Evolutionary conservation across 1,140 invertebrate genomes (phyloP).

Genomic region (Drosophila ananassae): DNA sequence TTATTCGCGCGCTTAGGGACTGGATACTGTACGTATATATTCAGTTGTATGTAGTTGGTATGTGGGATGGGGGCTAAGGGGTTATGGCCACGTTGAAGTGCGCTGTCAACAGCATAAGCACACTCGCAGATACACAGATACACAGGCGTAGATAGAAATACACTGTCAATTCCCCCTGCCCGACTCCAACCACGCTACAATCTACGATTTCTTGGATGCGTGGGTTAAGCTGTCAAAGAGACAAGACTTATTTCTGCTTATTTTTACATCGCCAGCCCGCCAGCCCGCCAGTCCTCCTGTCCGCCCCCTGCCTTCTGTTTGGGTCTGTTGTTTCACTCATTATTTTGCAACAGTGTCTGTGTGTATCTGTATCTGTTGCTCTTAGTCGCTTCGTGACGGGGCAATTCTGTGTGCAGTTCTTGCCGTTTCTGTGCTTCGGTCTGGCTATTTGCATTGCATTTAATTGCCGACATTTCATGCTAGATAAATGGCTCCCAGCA

Average conservation of each 20-base stretch:
- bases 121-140: conserved; percentile 34
- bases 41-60: not conserved
- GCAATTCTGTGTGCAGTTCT: conserved; percentile 52
- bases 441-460: conserved; percentile 70
- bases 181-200: conserved; percentile 45
- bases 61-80: conserved; percentile 5
- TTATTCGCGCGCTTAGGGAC: conserved; percentile 43
- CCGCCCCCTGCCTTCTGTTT: conserved; percentile 34
- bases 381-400: conserved; percentile 62
- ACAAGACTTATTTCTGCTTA: conserved; percentile 80
- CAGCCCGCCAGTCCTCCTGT: no score
- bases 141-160: conserved; percentile 21
- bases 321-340: conserved; percentile 25
- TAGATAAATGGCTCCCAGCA: conserved; percentile 65
- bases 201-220: conserved; percentile 52
- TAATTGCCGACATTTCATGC: conserved; percentile 76
- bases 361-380: conserved; percentile 15
- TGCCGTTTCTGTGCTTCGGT: conserved; percentile 33
- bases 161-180: conserved; percentile 38
- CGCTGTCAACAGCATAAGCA: conserved; percentile 65
- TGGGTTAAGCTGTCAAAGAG: conserved; percentile 80
- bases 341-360: conserved; percentile 37
- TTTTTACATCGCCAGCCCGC: conserved; percentile 71
- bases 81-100: conserved; percentile 54
- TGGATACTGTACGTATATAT: conserved; percentile 12